These are phyloP conservation scores for Carassius auratus DNA, from an alignment of 2,113 vertebrate genomes.

Conservation along the genomic window DNA sequence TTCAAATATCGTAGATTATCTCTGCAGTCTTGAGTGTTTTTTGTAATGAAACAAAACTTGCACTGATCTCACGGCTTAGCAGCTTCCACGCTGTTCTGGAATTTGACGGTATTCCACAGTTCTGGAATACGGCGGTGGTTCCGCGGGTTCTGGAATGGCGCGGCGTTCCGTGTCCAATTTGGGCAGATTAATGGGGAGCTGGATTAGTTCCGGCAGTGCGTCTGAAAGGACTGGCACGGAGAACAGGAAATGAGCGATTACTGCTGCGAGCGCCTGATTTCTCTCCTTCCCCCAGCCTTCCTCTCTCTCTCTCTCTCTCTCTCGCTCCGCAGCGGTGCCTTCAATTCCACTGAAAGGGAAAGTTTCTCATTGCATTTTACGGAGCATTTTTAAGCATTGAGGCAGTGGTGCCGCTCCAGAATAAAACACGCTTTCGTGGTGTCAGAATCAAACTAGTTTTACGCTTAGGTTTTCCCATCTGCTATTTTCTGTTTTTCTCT, in stretches of 20 bases:
- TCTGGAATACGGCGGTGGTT: slow-evolving; percentile 42
- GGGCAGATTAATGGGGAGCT: slow-evolving; percentile 62
- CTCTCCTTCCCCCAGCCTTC: slow-evolving; percentile 44
- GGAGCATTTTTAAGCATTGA: slow-evolving; percentile 4
- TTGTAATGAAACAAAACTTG: not conserved
- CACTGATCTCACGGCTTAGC: not conserved
- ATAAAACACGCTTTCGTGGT: not conserved
- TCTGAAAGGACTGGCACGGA: slow-evolving; percentile 63
- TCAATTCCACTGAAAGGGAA: slow-evolving; percentile 32
- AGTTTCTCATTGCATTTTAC: slow-evolving; percentile 32
- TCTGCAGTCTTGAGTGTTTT: not conserved
- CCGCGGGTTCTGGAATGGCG: slow-evolving; percentile 32
- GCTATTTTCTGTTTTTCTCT: not conserved
- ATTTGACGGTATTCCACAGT: slow-evolving; percentile 30
- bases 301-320: not conserved
- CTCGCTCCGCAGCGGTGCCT: slow-evolving; percentile 8
- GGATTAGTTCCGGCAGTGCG: slow-evolving; percentile 65
- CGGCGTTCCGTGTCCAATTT: slow-evolving; percentile 61
- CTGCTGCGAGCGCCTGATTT: slow-evolving; percentile 62
- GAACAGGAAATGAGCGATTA: slow-evolving; percentile 66
- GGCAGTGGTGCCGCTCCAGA: not conserved
- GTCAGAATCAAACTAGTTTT: slow-evolving; percentile 9
- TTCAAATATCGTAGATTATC: not conserved
- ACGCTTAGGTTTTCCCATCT: not conserved
- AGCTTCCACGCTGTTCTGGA: not conserved